Conservation (phyloP, 2,797 vertebrate genomes). For the Syndactyla subalaris region DNA sequence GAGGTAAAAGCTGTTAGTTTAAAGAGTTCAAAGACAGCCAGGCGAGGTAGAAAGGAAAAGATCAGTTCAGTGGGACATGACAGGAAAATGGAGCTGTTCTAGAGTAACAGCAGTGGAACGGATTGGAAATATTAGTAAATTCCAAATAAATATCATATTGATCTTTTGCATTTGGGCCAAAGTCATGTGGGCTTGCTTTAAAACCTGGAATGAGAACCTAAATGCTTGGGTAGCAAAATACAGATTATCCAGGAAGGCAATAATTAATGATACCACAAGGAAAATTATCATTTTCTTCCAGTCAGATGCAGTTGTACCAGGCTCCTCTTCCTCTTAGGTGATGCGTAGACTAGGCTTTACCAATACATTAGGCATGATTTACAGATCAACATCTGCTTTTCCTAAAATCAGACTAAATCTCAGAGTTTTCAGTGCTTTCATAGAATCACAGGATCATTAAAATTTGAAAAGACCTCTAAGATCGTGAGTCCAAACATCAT, state of each 20-base stretch:
- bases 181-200: not conserved
- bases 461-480: not conserved
- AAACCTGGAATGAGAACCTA: not conserved
- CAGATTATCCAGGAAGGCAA: not conserved
- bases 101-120: not conserved
- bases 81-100: not conserved
- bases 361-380: not conserved
- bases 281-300: not conserved
- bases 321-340: not conserved
- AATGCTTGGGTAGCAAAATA: not conserved
- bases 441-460: not conserved
- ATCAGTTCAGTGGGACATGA: not conserved
- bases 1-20: too few relatives aligned
- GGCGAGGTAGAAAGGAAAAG: not conserved
- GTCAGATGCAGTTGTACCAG: not conserved
- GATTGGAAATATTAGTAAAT: not conserved
- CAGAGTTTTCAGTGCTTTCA: not conserved
- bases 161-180: not conserved
- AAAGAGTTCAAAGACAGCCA: conserved; percentile 22
- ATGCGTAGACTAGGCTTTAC: not conserved
- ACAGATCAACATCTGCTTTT: not conserved
- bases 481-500: not conserved
- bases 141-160: not conserved
- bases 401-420: not conserved
- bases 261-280: not conserved